Percentiles rank a stretch among this genome's conserved stretches.
These are phyloP conservation scores for Hyles euphorbiae DNA, from an alignment of 1,140 invertebrate species.

Conservation along the genomic window DNA sequence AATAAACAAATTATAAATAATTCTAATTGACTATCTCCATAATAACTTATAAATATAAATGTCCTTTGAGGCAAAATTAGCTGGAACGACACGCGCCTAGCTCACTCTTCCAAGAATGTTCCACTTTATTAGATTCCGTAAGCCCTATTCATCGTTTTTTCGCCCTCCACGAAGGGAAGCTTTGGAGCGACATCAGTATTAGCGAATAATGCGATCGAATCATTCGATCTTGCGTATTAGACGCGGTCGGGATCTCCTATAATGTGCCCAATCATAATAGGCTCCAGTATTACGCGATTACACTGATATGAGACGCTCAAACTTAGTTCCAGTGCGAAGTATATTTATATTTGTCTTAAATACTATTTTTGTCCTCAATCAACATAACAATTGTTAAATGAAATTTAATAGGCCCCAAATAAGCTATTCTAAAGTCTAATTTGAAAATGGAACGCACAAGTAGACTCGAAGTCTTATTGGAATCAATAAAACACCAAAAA, in stretches of 20 bases:
- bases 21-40: not conserved
- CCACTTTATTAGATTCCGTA: slow-evolving; percentile 73
- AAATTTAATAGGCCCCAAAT: too few relatives aligned
- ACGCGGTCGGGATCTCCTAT: slow-evolving; percentile 39
- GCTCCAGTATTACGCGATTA: slow-evolving; percentile 56
- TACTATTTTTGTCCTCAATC: too few relatives aligned
- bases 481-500: too few relatives aligned
- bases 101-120: slow-evolving; percentile 52
- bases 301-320: slow-evolving; percentile 32
- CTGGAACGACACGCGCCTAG: slow-evolving; percentile 23
- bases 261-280: slow-evolving; percentile 63
- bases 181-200: slow-evolving; percentile 62
- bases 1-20: too few relatives aligned
- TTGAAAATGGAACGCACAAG: too few relatives aligned
- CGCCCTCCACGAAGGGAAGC: slow-evolving; percentile 49
- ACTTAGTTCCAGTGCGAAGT: slow-evolving; percentile 14
- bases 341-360: too few relatives aligned
- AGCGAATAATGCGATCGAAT: slow-evolving; percentile 65
- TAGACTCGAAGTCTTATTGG: too few relatives aligned
- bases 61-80: slow-evolving; percentile 46
- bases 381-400: too few relatives aligned
- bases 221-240: slow-evolving; percentile 64
- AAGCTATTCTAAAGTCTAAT: too few relatives aligned
- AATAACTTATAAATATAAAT: too few relatives aligned
- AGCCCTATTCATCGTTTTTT: slow-evolving; percentile 69